Base-by-base conservation (phyloP, 2,113 vertebrate species). In the Actenoides hombroni region DNA sequence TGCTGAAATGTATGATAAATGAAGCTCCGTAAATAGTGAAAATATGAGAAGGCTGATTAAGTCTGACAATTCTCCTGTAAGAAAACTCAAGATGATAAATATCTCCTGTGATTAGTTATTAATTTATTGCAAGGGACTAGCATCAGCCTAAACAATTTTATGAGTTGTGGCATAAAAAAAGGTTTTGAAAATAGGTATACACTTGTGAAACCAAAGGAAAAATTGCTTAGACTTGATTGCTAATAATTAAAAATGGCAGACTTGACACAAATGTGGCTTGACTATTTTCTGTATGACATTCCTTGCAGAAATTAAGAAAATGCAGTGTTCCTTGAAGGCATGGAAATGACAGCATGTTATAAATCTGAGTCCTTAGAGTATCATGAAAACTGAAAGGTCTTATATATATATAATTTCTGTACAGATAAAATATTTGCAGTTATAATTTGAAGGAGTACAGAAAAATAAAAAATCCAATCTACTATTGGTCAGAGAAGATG, bases 21-120 rank as follows among this genome's bases (percentile, higher is more conserved):
- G 98, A 98, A 97, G 83, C 92, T 86, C 73, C 70, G 84, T 95
- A 97, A 98, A 96, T 96, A 98, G 89, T 97, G 95, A 98, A 98
- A 98, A 98, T 97, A 98, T 97, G 97, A 97, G 92, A 76, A 98
- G 91, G 93, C 94, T 98, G 97, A 99, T 99, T 98, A 98, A 98
- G 98, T 98, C 98, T 99, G 98, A 98, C 98, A 98, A 98, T 98
- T 97, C 98, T 97, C 84, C 94, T 98, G 95, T 98, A 97, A 97
- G 97, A 98, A 98, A 97, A 59, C 96, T 98, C 44, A 48, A 97
- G 97, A 98, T 98, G 98, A 98, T 98, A 98, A 99, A 98, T 98
- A 98, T 98, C 97, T 98, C 93, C 96, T 96, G 97, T 97, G 97
- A 98, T 98, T 98, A 97, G 98, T 98, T 98, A 98, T 98, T 99